Evolutionary conservation across 2,113 vertebrate genomes (phyloP).

Genomic region (Acinonyx jubatus): DNA sequence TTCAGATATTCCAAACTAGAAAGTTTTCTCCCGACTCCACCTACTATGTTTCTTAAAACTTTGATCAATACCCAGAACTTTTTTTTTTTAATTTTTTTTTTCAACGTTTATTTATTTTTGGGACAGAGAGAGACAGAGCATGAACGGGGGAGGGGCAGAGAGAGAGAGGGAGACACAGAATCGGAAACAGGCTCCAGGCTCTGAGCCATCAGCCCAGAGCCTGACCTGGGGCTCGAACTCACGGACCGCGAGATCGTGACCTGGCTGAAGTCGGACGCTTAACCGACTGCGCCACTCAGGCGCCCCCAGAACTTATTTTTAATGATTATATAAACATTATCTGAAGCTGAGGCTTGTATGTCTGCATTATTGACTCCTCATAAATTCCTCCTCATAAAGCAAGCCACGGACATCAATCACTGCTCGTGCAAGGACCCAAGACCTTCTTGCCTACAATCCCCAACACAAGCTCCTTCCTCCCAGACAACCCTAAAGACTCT

Average conservation of each 20-base stretch:
- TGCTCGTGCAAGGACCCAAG: neutral
- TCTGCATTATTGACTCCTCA: neutral
- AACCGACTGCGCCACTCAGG: too few species aligned
- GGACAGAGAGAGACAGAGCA: too few species aligned
- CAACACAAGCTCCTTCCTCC: neutral
- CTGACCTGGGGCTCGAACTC: too few species aligned
- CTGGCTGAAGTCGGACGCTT: too few species aligned
- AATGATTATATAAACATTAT: neutral
- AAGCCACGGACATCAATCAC: neutral
- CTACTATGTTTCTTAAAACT: neutral
- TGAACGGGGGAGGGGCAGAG: too few species aligned
- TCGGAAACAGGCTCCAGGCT: too few species aligned
- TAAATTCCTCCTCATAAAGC: neutral
- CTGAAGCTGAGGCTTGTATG: neutral
- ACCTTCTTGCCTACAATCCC: neutral
- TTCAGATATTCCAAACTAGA: neutral
- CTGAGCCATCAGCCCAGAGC: too few species aligned
- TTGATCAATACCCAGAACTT: neutral
- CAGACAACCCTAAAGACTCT: neutral
- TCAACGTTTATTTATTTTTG: too few species aligned
- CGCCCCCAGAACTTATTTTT: conserved; percentile 19
- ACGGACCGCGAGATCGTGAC: too few species aligned
- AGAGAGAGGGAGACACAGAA: too few species aligned
- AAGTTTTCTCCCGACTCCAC: neutral
- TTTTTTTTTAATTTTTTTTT: too few species aligned